Percentiles rank a stretch among this genome's conserved stretches.
Evolutionary conservation across 2,888 invertebrate genomes (phyloP).

Genomic region (Sylvicola cinctus): DNA sequence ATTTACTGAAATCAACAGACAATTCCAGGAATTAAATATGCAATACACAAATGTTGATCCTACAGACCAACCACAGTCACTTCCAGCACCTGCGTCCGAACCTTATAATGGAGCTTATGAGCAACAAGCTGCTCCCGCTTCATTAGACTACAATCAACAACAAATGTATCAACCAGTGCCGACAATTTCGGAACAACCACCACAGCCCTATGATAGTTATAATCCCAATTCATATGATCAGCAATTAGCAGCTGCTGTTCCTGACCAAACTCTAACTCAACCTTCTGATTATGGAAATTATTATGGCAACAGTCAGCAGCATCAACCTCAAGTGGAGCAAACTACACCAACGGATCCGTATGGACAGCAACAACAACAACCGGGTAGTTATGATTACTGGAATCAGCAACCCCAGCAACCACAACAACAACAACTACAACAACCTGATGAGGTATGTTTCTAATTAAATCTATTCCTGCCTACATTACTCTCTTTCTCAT

Average conservation of each 20-base stretch:
- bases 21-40: slow-evolving; percentile 21
- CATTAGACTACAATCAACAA: neutral
- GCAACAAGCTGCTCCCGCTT: too few species aligned
- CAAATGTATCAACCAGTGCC: neutral
- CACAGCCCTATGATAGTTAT: neutral
- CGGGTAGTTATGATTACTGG: neutral
- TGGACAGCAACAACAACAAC: neutral
- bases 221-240: neutral
- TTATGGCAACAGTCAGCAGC: slow-evolving; percentile 2
- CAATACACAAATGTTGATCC: slow-evolving; percentile 14
- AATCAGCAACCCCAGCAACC: slow-evolving; percentile 4
- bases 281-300: neutral
- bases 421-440: slow-evolving; percentile 1
- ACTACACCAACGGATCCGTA: slow-evolving; percentile 1
- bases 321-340: slow-evolving; percentile 5
- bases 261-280: slow-evolving; percentile 1
- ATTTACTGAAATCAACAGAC: slow-evolving; percentile 21
- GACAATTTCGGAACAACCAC: neutral
- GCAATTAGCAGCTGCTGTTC: neutral
- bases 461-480: too few species aligned
- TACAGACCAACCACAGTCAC: slow-evolving; percentile 4
- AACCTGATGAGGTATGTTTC: neutral
- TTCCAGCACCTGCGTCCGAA: neutral
- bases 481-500: too few species aligned
- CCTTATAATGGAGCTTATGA: slow-evolving; percentile 1